Percentiles rank a stretch among this genome's conserved stretches.
phyloP scores from a whole-genome alignment of 2,888 invertebrate genomes.

The Dendrolimus houi region DNA sequence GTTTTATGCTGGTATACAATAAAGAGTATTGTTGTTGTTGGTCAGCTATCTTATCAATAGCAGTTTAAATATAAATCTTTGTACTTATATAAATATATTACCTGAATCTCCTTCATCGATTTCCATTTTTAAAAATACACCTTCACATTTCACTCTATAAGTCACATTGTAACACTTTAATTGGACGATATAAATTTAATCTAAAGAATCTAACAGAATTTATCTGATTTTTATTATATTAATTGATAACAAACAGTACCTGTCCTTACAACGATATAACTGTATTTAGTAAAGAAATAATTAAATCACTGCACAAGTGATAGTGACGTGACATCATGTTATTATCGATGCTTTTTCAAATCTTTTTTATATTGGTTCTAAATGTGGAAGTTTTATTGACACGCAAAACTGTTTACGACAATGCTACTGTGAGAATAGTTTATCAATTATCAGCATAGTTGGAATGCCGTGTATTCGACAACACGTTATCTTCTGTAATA shows the following conservation, averaged over 20 bases:
- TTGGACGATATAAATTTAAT: neutral
- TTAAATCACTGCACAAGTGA: constrained; percentile 2
- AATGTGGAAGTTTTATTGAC: neutral
- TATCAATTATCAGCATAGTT: neutral
- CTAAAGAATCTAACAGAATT: neutral
- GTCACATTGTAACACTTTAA: neutral
- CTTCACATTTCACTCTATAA: neutral
- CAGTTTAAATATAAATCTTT: neutral
- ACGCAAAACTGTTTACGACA: neutral
- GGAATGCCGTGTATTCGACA: neutral
- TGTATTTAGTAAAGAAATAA: constrained; percentile 1
- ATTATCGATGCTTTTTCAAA: constrained; percentile 17
- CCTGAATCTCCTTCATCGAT: neutral
- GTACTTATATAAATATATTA: neutral
- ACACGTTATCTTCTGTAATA: constrained; percentile 8
- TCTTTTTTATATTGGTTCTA: neutral
- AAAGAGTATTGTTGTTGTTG: too few species aligned
- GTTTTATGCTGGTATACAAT: too few species aligned
- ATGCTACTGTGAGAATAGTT: neutral
- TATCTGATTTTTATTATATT: neutral
- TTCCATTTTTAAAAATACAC: neutral
- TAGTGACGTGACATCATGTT: constrained; percentile 8
- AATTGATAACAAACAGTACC: constrained; percentile 1
- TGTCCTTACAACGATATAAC: neutral
- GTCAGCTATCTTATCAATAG: neutral